phyloP scores from a whole-genome alignment of 2,797 vertebrate genomes.

The Melanitta fusca region DNA sequence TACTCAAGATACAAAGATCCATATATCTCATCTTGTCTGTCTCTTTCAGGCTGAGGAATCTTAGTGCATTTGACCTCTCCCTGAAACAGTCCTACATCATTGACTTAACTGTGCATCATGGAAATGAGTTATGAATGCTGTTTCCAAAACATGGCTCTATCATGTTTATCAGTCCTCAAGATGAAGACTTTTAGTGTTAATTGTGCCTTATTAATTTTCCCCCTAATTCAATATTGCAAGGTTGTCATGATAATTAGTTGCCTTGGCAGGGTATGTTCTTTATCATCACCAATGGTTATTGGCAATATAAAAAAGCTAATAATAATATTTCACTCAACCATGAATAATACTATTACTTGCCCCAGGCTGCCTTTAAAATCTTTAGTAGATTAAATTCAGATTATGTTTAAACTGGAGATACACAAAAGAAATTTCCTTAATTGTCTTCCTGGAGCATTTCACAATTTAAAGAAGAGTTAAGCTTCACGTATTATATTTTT shows the following conservation, averaged over 20 bases:
- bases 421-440: slow-evolving; percentile 8
- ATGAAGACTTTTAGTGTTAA: background rate
- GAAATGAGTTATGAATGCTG: background rate
- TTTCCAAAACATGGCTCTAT: background rate
- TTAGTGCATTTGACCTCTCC: background rate
- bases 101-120: background rate
- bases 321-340: slow-evolving; percentile 15
- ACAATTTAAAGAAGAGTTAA: slow-evolving; percentile 15
- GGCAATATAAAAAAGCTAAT: background rate
- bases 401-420: slow-evolving; percentile 47
- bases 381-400: slow-evolving; percentile 54
- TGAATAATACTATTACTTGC: slow-evolving; percentile 43
- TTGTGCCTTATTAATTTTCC: slow-evolving; percentile 22
- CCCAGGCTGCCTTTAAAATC: slow-evolving; percentile 17
- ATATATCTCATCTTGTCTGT: background rate
- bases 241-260: slow-evolving; percentile 48
- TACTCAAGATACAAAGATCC: background rate
- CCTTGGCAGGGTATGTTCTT: background rate
- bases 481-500: background rate
- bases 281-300: slow-evolving; percentile 36
- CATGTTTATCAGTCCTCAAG: background rate
- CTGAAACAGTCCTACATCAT: background rate
- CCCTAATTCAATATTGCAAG: slow-evolving; percentile 41
- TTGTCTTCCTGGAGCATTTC: background rate
- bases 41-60: background rate